These are phyloP conservation scores for Macrobrachium nipponense DNA, from an alignment of 1,140 invertebrate genomes.

Conservation along the genomic window DNA sequence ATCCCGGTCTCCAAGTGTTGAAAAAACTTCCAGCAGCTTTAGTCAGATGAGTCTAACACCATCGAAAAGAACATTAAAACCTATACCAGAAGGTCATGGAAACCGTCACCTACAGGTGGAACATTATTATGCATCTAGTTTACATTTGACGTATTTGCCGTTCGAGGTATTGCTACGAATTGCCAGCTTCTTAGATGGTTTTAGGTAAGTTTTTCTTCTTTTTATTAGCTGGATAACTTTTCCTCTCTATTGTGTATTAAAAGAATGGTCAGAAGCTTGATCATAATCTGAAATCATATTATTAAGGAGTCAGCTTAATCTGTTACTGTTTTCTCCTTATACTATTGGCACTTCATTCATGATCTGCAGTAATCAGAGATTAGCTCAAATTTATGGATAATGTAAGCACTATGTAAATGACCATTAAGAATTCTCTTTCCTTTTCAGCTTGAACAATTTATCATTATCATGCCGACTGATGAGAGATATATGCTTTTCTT, in stretches of 20 bases:
- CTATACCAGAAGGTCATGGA: constrained; percentile 24
- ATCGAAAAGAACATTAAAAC: neutral
- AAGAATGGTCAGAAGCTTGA: neutral
- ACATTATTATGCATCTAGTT: constrained; percentile 46
- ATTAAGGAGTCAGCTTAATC: neutral
- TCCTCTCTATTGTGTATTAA: neutral
- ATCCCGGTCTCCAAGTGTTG: constrained; percentile 45
- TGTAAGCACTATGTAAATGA: neutral
- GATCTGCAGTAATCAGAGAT: neutral
- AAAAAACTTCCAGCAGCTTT: constrained; percentile 25
- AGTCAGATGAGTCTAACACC: constrained; percentile 21
- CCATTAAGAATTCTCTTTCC: neutral
- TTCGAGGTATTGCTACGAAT: constrained; percentile 51
- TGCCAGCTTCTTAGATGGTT: constrained; percentile 52
- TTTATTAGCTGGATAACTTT: neutral
- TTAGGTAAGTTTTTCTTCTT: constrained; percentile 32
- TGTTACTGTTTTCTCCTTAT: no score
- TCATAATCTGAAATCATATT: neutral
- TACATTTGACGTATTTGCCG: constrained; percentile 43
- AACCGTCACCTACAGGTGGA: neutral
- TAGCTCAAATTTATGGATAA: neutral
- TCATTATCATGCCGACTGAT: constrained; percentile 49
- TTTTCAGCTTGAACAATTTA: constrained; percentile 56
- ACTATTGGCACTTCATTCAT: no score
- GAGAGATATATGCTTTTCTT: constrained; percentile 50